Percentiles rank a stretch among this genome's conserved stretches.
Evolutionary conservation across 2,113 vertebrate species (phyloP).

Genomic region (Sinosuthora webbiana): DNA sequence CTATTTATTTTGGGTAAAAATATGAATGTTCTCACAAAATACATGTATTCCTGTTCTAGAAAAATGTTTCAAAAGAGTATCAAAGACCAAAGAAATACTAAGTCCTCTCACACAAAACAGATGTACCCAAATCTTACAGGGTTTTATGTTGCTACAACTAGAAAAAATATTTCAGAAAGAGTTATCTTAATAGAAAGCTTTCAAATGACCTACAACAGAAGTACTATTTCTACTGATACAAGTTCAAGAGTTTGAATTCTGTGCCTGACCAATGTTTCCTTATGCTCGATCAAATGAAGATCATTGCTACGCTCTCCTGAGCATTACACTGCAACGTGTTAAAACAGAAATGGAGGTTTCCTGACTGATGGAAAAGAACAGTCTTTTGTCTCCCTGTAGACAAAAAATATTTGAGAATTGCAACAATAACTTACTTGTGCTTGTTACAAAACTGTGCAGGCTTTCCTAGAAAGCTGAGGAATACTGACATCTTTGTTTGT

Average conservation of each 20-base stretch:
- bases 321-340: background rate
- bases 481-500: background rate
- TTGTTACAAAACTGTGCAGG: background rate
- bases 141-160: background rate
- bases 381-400: background rate
- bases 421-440: background rate
- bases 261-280: background rate
- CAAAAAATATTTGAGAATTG: background rate
- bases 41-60: background rate
- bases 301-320: background rate
- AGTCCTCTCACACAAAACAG: background rate
- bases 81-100: background rate
- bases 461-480: background rate
- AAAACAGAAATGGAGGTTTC: background rate
- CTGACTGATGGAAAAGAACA: background rate
- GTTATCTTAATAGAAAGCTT: background rate
- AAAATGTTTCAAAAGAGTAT: background rate
- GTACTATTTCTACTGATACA: background rate
- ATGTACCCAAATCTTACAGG: background rate
- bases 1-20: background rate
- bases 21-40: background rate
- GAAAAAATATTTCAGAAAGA: background rate
- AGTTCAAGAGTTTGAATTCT: background rate
- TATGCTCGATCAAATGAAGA: background rate
- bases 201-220: background rate